These are phyloP conservation scores for Acanthiza pusilla DNA, from an alignment of 2,797 vertebrate genomes.

Conservation along the genomic window DNA sequence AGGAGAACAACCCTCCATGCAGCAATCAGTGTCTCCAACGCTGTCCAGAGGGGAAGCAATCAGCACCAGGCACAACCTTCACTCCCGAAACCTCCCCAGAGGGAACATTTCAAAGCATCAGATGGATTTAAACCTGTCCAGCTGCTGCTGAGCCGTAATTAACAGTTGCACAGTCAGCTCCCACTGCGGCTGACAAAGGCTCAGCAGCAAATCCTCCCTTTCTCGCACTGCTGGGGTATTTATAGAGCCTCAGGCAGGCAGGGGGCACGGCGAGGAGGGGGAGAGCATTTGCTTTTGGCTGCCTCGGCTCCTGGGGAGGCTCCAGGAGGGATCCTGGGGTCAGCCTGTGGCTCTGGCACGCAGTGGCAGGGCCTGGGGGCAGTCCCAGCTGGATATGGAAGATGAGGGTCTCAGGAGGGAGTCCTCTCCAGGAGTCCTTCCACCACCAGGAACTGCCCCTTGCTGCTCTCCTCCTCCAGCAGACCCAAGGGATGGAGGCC, in stretches of 20 bases:
- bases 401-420: accelerated
- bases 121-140: slow-evolving; percentile 6
- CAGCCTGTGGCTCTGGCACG: background rate
- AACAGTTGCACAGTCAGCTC: slow-evolving; percentile 45
- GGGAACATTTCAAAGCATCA: background rate
- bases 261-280: background rate
- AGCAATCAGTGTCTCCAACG: background rate
- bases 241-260: slow-evolving; percentile 15
- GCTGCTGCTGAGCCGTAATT: slow-evolving; percentile 36
- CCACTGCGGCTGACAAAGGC: slow-evolving; percentile 11
- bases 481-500: background rate
- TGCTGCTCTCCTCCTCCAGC: background rate
- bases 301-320: background rate
- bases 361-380: no score
- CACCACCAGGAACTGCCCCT: background rate
- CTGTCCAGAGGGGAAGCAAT: background rate
- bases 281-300: background rate
- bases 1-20: background rate
- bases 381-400: background rate
- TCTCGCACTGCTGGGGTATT: background rate
- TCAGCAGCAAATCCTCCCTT: slow-evolving; percentile 8
- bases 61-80: slow-evolving; percentile 1
- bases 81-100: background rate
- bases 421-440: background rate
- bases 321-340: background rate